Evolutionary conservation across 2,888 invertebrate genomes (phyloP).

Genomic region (Alitta virens): DNA sequence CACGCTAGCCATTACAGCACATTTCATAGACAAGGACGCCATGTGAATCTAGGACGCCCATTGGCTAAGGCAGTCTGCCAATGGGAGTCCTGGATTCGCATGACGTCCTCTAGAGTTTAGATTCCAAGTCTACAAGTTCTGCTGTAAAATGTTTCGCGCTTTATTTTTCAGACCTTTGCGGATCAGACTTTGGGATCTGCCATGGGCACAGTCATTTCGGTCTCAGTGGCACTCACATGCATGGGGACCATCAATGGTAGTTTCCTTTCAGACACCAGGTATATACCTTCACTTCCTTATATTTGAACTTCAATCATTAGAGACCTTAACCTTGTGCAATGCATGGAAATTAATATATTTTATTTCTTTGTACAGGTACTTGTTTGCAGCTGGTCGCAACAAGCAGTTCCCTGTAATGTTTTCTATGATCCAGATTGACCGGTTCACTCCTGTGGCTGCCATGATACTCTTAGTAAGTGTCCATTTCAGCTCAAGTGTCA

Average conservation of each 20-base stretch:
- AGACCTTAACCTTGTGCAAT: not conserved
- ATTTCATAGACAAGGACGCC: no score
- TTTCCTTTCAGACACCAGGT: conserved; percentile 25
- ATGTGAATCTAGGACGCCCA: no score
- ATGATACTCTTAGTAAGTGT: conserved; percentile 22
- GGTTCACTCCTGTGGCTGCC: conserved; percentile 19
- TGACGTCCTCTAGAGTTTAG: no score
- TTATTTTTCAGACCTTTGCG: not conserved
- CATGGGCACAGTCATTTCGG: conserved; percentile 14
- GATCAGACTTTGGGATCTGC: not conserved
- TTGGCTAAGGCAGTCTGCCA: no score
- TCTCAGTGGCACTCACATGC: conserved; percentile 22
- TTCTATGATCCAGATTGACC: conserved; percentile 20
- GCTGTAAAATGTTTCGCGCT: no score
- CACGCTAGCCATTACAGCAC: no score
- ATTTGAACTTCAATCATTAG: not conserved
- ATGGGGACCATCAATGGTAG: conserved; percentile 28
- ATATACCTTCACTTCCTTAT: not conserved
- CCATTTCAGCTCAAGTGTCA: no score
- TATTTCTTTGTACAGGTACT: conserved; percentile 12
- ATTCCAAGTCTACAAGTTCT: no score
- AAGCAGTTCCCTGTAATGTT: conserved; percentile 22
- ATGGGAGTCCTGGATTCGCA: no score
- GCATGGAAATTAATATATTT: not conserved
- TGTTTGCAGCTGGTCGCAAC: conserved; percentile 26